phyloP scores from a whole-genome alignment of 1,140 invertebrate genomes.

The Phymastichus coffea region DNA sequence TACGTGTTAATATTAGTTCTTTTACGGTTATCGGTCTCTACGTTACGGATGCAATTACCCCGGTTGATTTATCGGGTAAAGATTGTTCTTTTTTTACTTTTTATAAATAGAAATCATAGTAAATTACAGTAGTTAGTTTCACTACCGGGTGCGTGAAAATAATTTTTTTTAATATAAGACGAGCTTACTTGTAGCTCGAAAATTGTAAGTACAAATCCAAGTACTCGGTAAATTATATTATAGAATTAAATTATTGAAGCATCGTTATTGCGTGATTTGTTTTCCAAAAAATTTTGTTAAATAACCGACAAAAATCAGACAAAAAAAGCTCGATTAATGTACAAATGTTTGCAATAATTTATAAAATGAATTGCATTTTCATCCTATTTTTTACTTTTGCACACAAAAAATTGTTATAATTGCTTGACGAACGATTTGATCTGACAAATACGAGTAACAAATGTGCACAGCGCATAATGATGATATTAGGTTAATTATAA shows the following conservation, averaged over 20 bases:
- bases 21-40: neutral
- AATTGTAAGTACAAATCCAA: slow-evolving; percentile 18
- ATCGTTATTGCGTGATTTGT: slow-evolving; percentile 9
- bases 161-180: neutral
- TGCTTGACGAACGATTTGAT: slow-evolving; percentile 10
- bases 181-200: neutral
- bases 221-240: slow-evolving; percentile 18
- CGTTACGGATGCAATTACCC: neutral
- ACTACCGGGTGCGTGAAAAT: neutral
- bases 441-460: neutral
- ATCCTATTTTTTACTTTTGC: slow-evolving; percentile 22
- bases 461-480: slow-evolving; percentile 12
- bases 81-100: slow-evolving; percentile 18
- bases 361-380: neutral
- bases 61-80: neutral
- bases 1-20: slow-evolving; percentile 9
- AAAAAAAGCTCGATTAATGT: neutral
- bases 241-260: slow-evolving; percentile 17
- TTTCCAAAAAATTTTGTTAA: neutral
- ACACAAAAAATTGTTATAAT: slow-evolving; percentile 14
- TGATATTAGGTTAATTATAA: slow-evolving; percentile 3
- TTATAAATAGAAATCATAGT: slow-evolving; percentile 12
- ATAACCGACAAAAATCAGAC: neutral
- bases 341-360: neutral
- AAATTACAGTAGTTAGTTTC: neutral